Conservation (phyloP, 2,113 vertebrate genomes). For the Urocitellus parryii region DNA sequence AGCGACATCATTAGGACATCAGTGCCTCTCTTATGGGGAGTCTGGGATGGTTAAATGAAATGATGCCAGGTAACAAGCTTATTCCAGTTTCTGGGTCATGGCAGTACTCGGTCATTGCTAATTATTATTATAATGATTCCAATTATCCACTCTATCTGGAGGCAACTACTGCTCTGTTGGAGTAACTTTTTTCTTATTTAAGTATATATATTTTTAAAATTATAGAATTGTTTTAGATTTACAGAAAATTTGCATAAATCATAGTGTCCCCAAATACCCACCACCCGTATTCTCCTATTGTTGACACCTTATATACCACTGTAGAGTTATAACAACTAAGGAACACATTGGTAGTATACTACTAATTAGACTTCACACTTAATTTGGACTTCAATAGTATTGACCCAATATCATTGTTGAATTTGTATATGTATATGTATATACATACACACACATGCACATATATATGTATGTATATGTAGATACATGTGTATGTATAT, state of each 20-base stretch:
- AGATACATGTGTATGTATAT: no score
- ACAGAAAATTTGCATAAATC: neutral
- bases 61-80: neutral
- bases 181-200: neutral
- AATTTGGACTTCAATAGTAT: neutral
- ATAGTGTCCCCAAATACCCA: neutral
- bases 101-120: neutral
- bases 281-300: neutral
- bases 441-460: no score
- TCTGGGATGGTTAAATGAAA: neutral
- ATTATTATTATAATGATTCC: neutral
- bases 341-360: neutral
- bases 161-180: neutral
- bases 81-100: neutral
- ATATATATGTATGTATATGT: no score
- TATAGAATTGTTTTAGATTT: conserved; percentile 17
- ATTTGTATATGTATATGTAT: neutral
- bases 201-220: neutral
- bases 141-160: neutral
- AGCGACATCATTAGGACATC: neutral
- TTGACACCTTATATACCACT: neutral
- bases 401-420: neutral
- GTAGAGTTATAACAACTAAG: neutral
- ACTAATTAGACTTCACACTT: neutral
- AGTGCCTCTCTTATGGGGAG: no score